Evolutionary conservation across 2,113 vertebrate species (phyloP).

Genomic region (Macrotis lagotis): DNA sequence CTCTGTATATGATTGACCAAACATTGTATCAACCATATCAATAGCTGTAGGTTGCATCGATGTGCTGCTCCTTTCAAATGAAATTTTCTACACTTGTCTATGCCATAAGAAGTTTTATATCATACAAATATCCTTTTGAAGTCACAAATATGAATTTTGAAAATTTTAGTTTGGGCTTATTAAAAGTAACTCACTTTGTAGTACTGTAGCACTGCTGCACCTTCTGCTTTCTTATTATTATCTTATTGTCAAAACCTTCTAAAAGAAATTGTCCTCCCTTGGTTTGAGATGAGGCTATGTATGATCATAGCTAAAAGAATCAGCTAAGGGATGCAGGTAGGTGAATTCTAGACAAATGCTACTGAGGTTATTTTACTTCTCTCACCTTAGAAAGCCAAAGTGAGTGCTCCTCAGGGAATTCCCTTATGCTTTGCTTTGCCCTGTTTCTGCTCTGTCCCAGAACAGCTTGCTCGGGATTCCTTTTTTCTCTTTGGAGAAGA

Average conservation of each 20-base stretch:
- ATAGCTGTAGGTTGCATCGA: background rate
- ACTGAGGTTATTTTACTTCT: slow-evolving; percentile 25
- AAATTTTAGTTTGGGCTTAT: background rate
- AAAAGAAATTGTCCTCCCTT: background rate
- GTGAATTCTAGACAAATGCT: slow-evolving; percentile 33
- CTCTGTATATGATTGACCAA: background rate
- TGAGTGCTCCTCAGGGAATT: background rate
- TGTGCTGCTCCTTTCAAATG: background rate
- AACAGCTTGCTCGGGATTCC: background rate
- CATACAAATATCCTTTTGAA: background rate
- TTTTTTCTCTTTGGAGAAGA: background rate
- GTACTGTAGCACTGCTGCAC: background rate
- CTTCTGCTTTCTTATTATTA: background rate
- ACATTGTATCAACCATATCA: background rate
- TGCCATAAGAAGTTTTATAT: background rate
- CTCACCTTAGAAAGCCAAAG: slow-evolving; percentile 19
- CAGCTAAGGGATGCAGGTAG: slow-evolving; percentile 35
- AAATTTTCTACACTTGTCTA: background rate
- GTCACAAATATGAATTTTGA: background rate
- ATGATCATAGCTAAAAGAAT: slow-evolving; percentile 25
- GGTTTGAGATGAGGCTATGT: background rate
- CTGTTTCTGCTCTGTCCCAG: background rate
- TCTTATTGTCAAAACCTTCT: background rate
- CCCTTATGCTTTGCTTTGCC: background rate
- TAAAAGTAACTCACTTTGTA: background rate